Evolutionary conservation across 2,888 invertebrate species (phyloP), one percentile per base, ranked within the genome.

Genomic region (Megastigmus dorsalis): DNA sequence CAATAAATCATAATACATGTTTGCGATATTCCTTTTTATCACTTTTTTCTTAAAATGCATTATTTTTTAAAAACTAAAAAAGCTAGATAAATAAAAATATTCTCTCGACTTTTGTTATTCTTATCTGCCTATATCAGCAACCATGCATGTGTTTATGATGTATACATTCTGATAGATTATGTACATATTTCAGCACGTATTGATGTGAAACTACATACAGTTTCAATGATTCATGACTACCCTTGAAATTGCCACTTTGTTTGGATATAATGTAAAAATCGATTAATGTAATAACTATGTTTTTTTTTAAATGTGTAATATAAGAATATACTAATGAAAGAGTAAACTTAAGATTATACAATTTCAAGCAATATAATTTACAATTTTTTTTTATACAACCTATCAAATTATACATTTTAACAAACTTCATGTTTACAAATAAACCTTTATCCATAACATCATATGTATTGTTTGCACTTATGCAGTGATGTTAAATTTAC

Each of bases 111-210:
- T 45, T 20, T 45, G n/a, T 9, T 41, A 13, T 7, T 15, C 23
- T 41, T 26, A 15, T n/a, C n/a, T n/a, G 15, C 50, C n/a, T 63
- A 20, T 62, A 9, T 7, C 3, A n/a, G n/a, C 7, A 50, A 6
- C 26, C 15, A n/a, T 41, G 43, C 33, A 71, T 48, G 28, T 57
- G 65, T 57, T 55, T 50, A 65, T 20, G 26, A 69, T 50, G 45
- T 63, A 45, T 71, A 57, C 55, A 60, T 74, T 62, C 72, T 45
- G 41, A 33, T 67, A 41, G 63, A 74, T 75, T 75, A 76, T 72
- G 57, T 77, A 76, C 74, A 78, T 73, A 75, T 72, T 60, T 52
- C 52, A 45, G 7, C 74, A 41, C 57, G 65, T 69, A 71, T 77
- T n/a, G n/a, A 63, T 62, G 45, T 48, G 33, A 60, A 78, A 43